Evolutionary conservation across 2,113 vertebrate genomes (phyloP).

Genomic region (Sprattus sprattus): DNA sequence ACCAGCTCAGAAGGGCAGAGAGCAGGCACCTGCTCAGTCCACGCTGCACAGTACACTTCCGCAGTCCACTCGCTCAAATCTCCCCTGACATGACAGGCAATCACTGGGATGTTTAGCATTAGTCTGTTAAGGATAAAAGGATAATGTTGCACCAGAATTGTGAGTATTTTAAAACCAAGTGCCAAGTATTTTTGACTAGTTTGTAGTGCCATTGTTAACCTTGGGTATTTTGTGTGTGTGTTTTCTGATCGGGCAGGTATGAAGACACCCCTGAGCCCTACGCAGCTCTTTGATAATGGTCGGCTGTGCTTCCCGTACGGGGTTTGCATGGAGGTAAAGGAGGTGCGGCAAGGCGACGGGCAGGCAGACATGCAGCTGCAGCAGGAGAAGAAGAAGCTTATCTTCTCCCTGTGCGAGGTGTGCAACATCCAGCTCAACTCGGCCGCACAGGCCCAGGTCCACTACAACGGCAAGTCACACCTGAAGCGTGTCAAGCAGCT

Average conservation of each 20-base stretch:
- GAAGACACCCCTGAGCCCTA: slow-evolving; percentile 80
- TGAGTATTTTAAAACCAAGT: not conserved
- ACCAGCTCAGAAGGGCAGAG: slow-evolving; percentile 17
- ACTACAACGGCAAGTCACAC: slow-evolving; percentile 94
- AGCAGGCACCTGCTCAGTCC: slow-evolving; percentile 25
- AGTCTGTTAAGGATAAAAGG: not conserved
- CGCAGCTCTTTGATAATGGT: slow-evolving; percentile 76
- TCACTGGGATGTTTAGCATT: not conserved
- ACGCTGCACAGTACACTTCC: slow-evolving; percentile 42
- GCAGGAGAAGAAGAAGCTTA: slow-evolving; percentile 82
- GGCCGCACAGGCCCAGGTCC: slow-evolving; percentile 87
- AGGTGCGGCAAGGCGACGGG: slow-evolving; percentile 64
- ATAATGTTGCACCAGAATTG: slow-evolving; percentile 20
- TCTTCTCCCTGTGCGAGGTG: slow-evolving; percentile 90
- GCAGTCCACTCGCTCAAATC: slow-evolving; percentile 38
- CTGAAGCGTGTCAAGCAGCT: slow-evolving; percentile 87
- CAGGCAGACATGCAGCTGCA: slow-evolving; percentile 66
- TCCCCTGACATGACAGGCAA: slow-evolving; percentile 23
- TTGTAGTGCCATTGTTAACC: not conserved
- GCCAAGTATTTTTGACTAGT: not conserved
- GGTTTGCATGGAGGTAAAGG: slow-evolving; percentile 75
- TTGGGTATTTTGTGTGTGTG: not conserved
- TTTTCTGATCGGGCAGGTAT: slow-evolving; percentile 65
- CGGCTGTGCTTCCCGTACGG: slow-evolving; percentile 79
- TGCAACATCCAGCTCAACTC: slow-evolving; percentile 96